These are phyloP conservation scores for Callocephalon fimbriatum DNA, from an alignment of 2,113 vertebrate species.

Conservation along the genomic window DNA sequence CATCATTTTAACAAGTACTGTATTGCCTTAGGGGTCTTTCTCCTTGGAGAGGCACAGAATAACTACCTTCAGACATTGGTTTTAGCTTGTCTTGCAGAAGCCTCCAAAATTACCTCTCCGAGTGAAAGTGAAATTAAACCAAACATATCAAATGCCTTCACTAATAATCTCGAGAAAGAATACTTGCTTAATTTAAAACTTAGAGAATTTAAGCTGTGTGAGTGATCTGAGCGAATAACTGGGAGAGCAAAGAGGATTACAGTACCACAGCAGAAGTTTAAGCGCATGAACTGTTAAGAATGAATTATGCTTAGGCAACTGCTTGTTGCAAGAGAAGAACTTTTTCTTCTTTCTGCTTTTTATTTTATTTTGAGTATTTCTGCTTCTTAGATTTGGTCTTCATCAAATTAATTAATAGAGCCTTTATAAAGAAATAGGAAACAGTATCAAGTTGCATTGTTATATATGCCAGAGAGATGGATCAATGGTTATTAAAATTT, in stretches of 20 bases:
- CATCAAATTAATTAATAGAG: neutral
- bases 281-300: neutral
- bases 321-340: neutral
- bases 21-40: neutral
- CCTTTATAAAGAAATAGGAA: neutral
- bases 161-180: neutral
- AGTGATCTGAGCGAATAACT: neutral
- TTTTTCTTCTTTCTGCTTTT: neutral
- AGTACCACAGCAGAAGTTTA: neutral
- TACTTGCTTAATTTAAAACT: neutral
- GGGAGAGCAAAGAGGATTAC: conserved; percentile 17
- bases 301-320: neutral
- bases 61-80: neutral
- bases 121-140: conserved; percentile 12
- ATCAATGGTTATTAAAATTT: conserved; percentile 7
- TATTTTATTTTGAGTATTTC: neutral
- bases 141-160: neutral
- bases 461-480: neutral
- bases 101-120: neutral
- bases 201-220: neutral
- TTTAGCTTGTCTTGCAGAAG: neutral
- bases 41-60: neutral
- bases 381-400: neutral
- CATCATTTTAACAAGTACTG: conserved; percentile 3
- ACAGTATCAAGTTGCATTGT: neutral